phyloP scores from a whole-genome alignment of 1,140 invertebrate species.

The Diplogasteroides magnus region DNA sequence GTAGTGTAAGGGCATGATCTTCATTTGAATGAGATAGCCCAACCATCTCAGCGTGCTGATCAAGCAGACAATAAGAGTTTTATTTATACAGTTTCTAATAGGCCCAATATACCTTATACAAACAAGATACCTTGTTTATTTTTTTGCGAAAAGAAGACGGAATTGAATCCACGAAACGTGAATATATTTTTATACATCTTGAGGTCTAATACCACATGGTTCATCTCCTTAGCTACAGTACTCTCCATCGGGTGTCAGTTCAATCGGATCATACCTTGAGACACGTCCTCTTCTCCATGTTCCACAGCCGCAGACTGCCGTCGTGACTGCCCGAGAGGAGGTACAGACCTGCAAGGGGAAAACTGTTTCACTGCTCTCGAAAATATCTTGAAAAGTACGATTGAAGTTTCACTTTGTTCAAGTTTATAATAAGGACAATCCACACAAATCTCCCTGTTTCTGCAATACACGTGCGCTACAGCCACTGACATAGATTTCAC shows the following conservation, averaged over 20 bases:
- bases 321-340: slow-evolving; percentile 96
- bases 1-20: too few species aligned
- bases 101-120: neutral
- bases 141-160: neutral
- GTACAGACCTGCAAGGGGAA: too few species aligned
- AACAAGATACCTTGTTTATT: neutral
- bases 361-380: too few species aligned
- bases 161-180: neutral
- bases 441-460: too few species aligned
- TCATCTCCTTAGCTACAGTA: slow-evolving; percentile 66
- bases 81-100: neutral
- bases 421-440: too few species aligned
- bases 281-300: slow-evolving; percentile 74
- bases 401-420: too few species aligned
- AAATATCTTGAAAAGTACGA: too few species aligned
- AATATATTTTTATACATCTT: neutral
- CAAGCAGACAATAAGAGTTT: neutral
- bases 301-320: slow-evolving; percentile 97
- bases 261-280: slow-evolving; percentile 39
- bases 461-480: too few species aligned
- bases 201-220: neutral
- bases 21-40: neutral
- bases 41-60: neutral
- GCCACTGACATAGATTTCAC: too few species aligned
- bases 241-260: slow-evolving; percentile 92